Conservation (phyloP, 2,888 invertebrate species). For the Tetragnatha montana region DNA sequence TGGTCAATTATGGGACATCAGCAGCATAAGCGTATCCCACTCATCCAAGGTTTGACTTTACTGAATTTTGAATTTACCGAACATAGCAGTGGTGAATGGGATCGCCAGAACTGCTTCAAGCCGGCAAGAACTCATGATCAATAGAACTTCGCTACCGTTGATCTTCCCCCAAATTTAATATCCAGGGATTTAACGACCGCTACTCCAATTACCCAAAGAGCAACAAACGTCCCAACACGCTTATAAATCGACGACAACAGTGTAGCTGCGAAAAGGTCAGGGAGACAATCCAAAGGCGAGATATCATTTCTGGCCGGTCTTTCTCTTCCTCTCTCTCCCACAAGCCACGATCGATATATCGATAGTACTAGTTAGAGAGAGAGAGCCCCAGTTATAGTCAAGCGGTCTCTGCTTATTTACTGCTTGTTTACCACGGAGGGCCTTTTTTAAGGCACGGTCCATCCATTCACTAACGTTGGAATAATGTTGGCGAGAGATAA, state of each 20-base stretch:
- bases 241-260: background rate
- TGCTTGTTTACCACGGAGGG: constrained; percentile 31
- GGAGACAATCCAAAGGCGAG: background rate
- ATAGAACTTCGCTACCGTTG: too few species aligned
- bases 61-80: too few species aligned
- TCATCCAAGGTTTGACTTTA: too few species aligned
- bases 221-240: too few species aligned
- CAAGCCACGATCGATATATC: constrained; percentile 42
- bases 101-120: too few species aligned
- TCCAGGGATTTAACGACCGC: too few species aligned
- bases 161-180: too few species aligned
- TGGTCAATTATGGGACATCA: too few species aligned
- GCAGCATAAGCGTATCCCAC: too few species aligned
- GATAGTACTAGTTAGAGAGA: constrained; percentile 47
- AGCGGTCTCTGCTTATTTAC: constrained; percentile 32
- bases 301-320: constrained; percentile 10
- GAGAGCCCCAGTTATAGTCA: constrained; percentile 42
- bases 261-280: constrained; percentile 22
- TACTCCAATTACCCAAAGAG: too few species aligned
- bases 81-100: too few species aligned
- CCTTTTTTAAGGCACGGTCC: background rate
- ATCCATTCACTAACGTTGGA: background rate
- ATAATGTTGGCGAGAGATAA: background rate
- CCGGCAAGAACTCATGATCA: too few species aligned
- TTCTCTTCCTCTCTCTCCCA: constrained; percentile 22